Base-by-base conservation (phyloP, 64 coral and sea anemone species). In the Actinia equina region DNA sequence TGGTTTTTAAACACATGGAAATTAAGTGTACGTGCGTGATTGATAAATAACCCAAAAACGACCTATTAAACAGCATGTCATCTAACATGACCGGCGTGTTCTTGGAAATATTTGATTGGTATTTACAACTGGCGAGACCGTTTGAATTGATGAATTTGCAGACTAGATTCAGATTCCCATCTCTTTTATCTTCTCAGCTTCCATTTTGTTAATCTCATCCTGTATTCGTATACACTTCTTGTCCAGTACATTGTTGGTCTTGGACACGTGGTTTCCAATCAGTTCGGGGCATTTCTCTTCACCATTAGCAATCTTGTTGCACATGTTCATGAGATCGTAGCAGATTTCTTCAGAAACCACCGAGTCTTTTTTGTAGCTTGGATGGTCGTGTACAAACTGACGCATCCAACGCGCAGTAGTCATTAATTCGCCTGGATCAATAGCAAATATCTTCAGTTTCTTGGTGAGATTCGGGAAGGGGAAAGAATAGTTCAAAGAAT, bases 371-470 rank as follows among this genome's bases (percentile, higher is more conserved):
- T 91, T 93, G 83, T 99, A 99, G 2, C 93, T 93, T 8, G 97
- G 90, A 43, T 99, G 97, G 43, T 79, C 82, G 17, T 84, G 82
- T 5, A 99, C 93, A 59, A 95, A 99, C 30, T 83, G 86, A 9
- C 97, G 71, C 85, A 99, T 91, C 97, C 97, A 99, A 30, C 91
- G 93, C 3, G 97, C 97, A 63, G 97, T 99, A 15, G 97, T 99
- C 88, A 99, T 89, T 77, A 95, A 57, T 59, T 99, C 97, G 69
- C 97, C 97, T 99, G 25, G 67, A 77, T 26, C 25, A 74, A 42
- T 14, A 41, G 26, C 69, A 30, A 14, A 74, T 8, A 30, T 74
- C 27, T 30, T 27, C 22, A 30, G 26, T 74, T 74, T 41, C 11
- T 74, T 26, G 69, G 14, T 6, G 6, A 41, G 25, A 15, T 11